phyloP scores from a whole-genome alignment of 2,113 vertebrate genomes.

The Periophthalmodon schlosseri region DNA sequence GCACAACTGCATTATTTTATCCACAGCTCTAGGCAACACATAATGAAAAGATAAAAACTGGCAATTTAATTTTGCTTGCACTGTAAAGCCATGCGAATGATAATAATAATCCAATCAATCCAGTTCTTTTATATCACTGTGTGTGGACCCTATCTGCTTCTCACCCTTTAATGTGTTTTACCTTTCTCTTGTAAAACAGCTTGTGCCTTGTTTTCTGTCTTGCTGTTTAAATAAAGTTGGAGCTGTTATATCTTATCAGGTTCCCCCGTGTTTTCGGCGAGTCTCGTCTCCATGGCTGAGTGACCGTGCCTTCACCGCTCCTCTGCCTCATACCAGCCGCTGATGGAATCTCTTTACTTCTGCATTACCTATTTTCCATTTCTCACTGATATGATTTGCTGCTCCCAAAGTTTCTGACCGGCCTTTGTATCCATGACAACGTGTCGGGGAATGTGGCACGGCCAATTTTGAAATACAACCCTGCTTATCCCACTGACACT shows the following conservation, averaged over 20 bases:
- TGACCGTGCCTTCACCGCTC: conserved; percentile 18
- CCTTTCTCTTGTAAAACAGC: conserved; percentile 13
- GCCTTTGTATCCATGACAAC: conserved; percentile 32
- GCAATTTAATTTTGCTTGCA: neutral
- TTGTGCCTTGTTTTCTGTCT: conserved; percentile 14
- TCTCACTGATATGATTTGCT: conserved; percentile 33
- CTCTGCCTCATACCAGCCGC: conserved; percentile 10
- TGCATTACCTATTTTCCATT: conserved; percentile 31
- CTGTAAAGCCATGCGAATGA: neutral
- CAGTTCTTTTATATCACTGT: neutral
- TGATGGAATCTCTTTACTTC: conserved; percentile 34
- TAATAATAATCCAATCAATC: neutral
- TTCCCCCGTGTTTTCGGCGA: conserved; percentile 6
- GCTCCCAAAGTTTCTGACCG: conserved; percentile 19
- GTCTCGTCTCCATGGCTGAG: conserved; percentile 11
- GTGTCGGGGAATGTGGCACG: conserved; percentile 2
- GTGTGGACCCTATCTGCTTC: neutral
- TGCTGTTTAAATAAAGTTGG: conserved; percentile 19
- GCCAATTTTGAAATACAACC: neutral
- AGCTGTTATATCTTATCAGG: conserved; percentile 13
- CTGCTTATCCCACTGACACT: neutral
- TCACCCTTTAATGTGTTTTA: conserved; percentile 4
- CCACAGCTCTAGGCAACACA: neutral
- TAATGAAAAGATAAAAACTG: neutral
- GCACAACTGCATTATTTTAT: neutral